Base-by-base conservation (phyloP, 2,113 vertebrate genomes). In the Lasiurus cinereus region DNA sequence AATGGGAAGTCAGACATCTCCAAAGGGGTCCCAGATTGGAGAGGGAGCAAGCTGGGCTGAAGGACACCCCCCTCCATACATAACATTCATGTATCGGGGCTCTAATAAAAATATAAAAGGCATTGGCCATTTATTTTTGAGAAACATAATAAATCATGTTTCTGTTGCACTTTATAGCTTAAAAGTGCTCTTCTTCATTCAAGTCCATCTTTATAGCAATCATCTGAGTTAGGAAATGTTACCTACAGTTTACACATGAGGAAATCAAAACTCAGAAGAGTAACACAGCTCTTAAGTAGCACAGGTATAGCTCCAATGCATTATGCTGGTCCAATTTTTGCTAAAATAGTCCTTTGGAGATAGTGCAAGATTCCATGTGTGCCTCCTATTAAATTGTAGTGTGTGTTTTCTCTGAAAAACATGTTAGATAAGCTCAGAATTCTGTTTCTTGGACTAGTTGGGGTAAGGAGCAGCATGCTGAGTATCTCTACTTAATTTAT, bases 371-470 rank as follows among this genome's bases (percentile, higher is more conserved):
- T 67, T 64, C 62, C 21, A 2, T 0, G 4, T 27, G 22, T 16
- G 14, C 14, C 10, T 31, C 7, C 69, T 70, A 11, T 64, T 59
- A 46, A 14, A 46, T 2, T 64, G 18, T 10, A 52, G 29, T 11
- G 29, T n/a, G 18, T 36, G 27, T 0, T 4, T 86, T 13, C 62
- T 83, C 39, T 46, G 11, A 69, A 21, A 56, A 79, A 59, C 31
- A 19, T 14, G 8, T 18, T 79, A n/a, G 2, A 50, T 73, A 93
- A 85, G 72, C 24, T 84, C 31, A 93, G 52, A 89, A 36, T 78
- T 77, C 33, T 92, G 4, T 79, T 69, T 90, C 67, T 89, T 84
- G n/a, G 62, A 19, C 22, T 82, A 79, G 29, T 54, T 66, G 31
- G 18, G n/a, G 1, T 52, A 66, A 54, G 4, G 67, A 66, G 14